phyloP scores from a whole-genome alignment of 2,888 invertebrate genomes.

The Branchipolynoe longqiensis region DNA sequence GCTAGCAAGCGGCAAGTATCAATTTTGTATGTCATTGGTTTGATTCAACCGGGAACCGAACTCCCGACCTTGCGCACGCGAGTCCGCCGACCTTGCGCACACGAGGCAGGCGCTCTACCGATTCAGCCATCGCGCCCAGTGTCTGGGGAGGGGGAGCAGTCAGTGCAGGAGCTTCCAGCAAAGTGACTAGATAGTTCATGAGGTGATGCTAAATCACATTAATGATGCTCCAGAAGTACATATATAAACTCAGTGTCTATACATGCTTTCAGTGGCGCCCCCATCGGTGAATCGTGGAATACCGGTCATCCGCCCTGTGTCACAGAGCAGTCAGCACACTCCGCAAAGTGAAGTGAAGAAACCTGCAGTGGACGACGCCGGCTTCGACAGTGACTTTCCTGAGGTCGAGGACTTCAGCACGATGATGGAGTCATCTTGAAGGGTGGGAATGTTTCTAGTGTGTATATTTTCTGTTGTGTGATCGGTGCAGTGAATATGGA shows the following conservation, averaged over 20 bases:
- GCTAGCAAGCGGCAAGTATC: no score
- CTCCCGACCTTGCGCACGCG: no score
- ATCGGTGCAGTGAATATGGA: no score
- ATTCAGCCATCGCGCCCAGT: no score
- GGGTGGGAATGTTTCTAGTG: no score
- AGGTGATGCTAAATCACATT: not conserved
- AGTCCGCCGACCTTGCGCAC: no score
- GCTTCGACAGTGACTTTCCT: not conserved
- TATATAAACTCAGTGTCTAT: not conserved
- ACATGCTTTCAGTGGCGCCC: not conserved
- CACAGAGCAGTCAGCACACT: not conserved
- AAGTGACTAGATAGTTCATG: not conserved
- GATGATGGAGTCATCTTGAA: not conserved
- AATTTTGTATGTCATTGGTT: no score
- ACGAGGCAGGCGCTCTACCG: no score
- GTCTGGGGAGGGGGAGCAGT: no score
- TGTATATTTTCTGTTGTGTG: no score
- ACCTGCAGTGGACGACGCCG: not conserved
- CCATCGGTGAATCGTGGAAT: not conserved
- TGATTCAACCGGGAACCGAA: no score
- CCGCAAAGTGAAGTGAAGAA: not conserved
- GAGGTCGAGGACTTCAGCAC: not conserved
- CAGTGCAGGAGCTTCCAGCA: not conserved
- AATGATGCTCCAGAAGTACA: not conserved
- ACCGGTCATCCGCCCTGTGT: slow-evolving; percentile 19